Conservation (phyloP, 2,888 invertebrate genomes). For the Netelia melanura region DNA sequence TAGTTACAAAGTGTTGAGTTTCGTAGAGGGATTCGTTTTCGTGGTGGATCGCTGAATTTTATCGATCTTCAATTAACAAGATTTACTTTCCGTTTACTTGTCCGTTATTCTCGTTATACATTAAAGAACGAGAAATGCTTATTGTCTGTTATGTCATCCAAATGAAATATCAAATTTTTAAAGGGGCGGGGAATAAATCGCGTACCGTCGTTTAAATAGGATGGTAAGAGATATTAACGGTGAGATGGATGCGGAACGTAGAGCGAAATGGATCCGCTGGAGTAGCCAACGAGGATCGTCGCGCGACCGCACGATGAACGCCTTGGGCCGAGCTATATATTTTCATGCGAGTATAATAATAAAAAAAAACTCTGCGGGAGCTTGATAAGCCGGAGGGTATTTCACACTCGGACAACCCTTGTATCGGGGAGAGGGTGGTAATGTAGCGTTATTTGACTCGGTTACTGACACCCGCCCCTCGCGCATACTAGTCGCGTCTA, state of each 20-base stretch:
- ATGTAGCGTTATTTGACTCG: conserved; percentile 85
- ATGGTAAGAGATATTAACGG: no score
- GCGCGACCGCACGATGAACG: neutral
- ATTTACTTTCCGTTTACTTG: no score
- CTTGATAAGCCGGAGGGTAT: conserved; percentile 84
- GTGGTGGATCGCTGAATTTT: no score
- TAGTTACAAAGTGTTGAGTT: no score
- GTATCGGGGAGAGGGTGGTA: conserved; percentile 80
- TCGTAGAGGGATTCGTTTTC: no score
- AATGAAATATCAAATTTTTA: no score
- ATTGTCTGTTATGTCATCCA: no score
- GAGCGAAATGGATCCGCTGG: conserved; percentile 1
- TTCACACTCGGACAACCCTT: conserved; percentile 84
- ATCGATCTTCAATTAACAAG: no score
- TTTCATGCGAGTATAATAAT: conserved; percentile 75
- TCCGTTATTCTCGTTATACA: no score
- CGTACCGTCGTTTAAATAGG: no score
- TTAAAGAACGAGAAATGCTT: no score
- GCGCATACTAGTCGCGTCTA: conserved; percentile 33
- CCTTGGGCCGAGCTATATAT: conserved; percentile 22
- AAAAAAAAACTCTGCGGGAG: conserved; percentile 81
- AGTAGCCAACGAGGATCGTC: neutral
- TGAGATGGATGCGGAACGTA: neutral
- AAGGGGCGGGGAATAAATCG: no score
- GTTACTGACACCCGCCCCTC: conserved; percentile 76